Evolutionary conservation across 1,140 invertebrate species (phyloP).

Genomic region (Temnothorax nylanderi): DNA sequence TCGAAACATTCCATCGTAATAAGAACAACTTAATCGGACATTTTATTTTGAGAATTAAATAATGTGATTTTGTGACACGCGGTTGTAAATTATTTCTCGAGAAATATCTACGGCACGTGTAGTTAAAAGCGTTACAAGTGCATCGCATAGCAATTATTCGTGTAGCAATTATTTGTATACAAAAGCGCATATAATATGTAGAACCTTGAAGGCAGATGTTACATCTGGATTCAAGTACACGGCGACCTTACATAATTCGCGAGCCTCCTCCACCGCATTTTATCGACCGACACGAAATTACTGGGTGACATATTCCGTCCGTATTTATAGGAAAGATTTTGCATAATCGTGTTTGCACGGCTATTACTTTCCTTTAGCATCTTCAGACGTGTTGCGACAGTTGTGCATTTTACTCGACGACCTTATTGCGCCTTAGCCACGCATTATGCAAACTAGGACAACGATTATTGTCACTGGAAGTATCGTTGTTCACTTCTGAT

Average conservation of each 20-base stretch:
- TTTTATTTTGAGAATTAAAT: neutral
- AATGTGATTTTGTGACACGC: neutral
- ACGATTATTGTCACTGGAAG: constrained; percentile 26
- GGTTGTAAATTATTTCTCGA: neutral
- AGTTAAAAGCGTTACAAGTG: neutral
- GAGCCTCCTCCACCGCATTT: constrained; percentile 9
- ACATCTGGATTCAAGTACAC: constrained; percentile 56
- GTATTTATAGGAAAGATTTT: constrained; percentile 50
- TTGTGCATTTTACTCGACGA: constrained; percentile 19
- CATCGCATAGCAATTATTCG: neutral
- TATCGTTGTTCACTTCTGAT: neutral
- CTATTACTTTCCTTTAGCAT: constrained; percentile 32
- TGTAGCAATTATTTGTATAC: constrained; percentile 32
- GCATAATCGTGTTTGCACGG: constrained; percentile 51
- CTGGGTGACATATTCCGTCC: constrained; percentile 1
- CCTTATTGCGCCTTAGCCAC: constrained; percentile 27
- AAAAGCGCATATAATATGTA: constrained; percentile 13
- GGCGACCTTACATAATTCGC: constrained; percentile 47
- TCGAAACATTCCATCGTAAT: neutral
- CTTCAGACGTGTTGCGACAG: neutral
- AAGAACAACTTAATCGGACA: neutral
- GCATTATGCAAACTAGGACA: constrained; percentile 49
- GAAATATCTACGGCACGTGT: neutral
- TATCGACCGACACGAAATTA: constrained; percentile 49
- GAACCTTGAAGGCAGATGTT: constrained; percentile 63